Conservation (phyloP, 1,140 invertebrate species). For the Atta texana region DNA sequence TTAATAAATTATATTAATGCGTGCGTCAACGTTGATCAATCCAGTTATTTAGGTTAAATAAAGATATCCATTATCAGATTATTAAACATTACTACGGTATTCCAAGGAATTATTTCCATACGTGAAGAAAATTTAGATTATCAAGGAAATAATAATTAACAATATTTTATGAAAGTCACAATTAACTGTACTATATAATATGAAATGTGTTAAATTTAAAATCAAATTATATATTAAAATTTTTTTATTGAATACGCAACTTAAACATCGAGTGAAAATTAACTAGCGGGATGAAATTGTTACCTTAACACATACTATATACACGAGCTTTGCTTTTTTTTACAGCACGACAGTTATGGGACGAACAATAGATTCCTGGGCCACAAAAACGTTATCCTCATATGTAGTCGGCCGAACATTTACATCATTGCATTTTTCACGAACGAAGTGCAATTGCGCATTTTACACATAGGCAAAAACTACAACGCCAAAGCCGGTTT, state of each 20-base stretch:
- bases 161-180: not conserved
- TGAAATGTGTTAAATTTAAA: not conserved
- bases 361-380: constrained; percentile 52
- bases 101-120: not conserved
- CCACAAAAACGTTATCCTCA: constrained; percentile 48
- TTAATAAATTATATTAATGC: constrained; percentile 33
- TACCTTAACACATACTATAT: not conserved
- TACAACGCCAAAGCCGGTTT: not conserved
- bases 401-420: constrained; percentile 19
- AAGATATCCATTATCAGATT: constrained; percentile 9
- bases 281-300: constrained; percentile 16
- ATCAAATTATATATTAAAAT: not conserved
- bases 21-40: constrained; percentile 5
- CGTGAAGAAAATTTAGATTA: not conserved
- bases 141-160: not conserved
- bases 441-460: constrained; percentile 44
- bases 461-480: constrained; percentile 46
- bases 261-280: constrained; percentile 29
- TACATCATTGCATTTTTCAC: constrained; percentile 53
- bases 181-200: not conserved
- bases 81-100: constrained; percentile 31
- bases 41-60: constrained; percentile 7
- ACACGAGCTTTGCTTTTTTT: constrained; percentile 25
- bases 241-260: not conserved
- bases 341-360: constrained; percentile 22